Percentiles rank a stretch among this genome's conserved stretches.
Conservation (phyloP, 1,140 invertebrate genomes). For the Caenorhabditis briggsae region DNA sequence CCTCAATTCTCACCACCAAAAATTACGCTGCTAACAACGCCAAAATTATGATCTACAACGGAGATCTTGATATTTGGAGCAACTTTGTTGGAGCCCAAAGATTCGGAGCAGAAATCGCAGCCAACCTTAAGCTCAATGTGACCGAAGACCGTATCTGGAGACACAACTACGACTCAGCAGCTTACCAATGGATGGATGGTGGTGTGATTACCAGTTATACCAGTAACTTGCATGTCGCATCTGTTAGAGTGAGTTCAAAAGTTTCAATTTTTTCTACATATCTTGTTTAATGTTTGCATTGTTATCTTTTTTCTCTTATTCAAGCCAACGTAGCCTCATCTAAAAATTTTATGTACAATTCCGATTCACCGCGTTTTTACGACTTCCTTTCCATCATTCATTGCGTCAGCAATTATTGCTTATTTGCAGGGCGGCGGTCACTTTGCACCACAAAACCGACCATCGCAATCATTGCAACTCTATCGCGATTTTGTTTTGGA, state of each 20-base stretch:
- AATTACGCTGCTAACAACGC: conserved; percentile 31
- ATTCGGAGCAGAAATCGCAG: conserved; percentile 46
- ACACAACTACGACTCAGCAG: conserved; percentile 43
- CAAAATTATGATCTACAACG: conserved; percentile 64
- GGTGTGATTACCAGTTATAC: conserved; percentile 25
- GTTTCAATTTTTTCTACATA: background rate
- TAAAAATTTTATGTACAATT: too few relatives aligned
- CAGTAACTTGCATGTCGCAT: conserved; percentile 46
- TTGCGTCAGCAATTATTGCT: conserved; percentile 17
- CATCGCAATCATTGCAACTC: conserved; percentile 78
- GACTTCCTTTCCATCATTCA: background rate
- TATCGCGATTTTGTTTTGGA: conserved; percentile 71
- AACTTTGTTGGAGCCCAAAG: conserved; percentile 58
- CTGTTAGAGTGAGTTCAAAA: conserved; percentile 47
- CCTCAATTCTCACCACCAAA: conserved; percentile 27
- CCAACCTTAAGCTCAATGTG: background rate
- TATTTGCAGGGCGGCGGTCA: conserved; percentile 79
- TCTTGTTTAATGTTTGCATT: background rate
- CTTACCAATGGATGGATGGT: conserved; percentile 39
- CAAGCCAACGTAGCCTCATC: too few relatives aligned
- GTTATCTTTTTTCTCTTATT: background rate
- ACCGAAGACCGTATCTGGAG: conserved; percentile 52
- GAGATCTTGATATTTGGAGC: conserved; percentile 57
- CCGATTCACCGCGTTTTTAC: too few relatives aligned
- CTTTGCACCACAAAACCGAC: conserved; percentile 80